Evolutionary conservation across 2,888 invertebrate species (phyloP), one percentile per base, ranked within the genome.

Genomic region (Oithona nana): DNA sequence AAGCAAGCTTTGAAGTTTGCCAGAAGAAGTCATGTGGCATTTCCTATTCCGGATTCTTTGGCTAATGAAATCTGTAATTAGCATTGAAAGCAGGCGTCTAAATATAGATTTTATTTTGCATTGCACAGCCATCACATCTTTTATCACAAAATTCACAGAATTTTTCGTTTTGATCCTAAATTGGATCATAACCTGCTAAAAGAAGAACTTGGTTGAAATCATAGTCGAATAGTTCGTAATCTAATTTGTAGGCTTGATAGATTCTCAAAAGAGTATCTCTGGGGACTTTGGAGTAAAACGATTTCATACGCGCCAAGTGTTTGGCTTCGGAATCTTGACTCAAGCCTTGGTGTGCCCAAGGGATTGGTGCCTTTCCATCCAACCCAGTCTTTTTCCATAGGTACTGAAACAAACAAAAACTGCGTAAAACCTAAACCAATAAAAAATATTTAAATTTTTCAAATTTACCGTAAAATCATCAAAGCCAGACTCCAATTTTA

Each of bases 201-300:
- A 28, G 3, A 8, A 65, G 58, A n/a, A 64, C 39, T 13, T 64
- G 61, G 54, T 65, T 61, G 26, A 64, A 64, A 50, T 52, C 61
- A 57, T 65, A 65, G 16, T 57, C 65, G 49, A 64, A 65, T 49
- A 65, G 54, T 26, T 64, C 64, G 31, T 56, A 65, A 56, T 64
- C 64, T 13, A 65, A 39, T 13, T 29, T 56, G 56, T 56, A 56
- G 28, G 56, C 56, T 28, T 39, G 39, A 16, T 39, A 39, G 8
- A 39, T 16, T 16, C 39, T 39, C 39, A 39, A 16, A 11, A 39
- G 16, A 39, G 39, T 39, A 16, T 39, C 39, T 39, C 16, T 39
- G 6, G 39, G 39, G 39, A 39, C 39, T 39, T 39, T 39, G 39
- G 39, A 39, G 39, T 39, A 39, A 16, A 39, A 39, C 6, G 39